Evolutionary conservation across 2,888 invertebrate genomes (phyloP).

Genomic region (Dicyrtomina minuta): DNA sequence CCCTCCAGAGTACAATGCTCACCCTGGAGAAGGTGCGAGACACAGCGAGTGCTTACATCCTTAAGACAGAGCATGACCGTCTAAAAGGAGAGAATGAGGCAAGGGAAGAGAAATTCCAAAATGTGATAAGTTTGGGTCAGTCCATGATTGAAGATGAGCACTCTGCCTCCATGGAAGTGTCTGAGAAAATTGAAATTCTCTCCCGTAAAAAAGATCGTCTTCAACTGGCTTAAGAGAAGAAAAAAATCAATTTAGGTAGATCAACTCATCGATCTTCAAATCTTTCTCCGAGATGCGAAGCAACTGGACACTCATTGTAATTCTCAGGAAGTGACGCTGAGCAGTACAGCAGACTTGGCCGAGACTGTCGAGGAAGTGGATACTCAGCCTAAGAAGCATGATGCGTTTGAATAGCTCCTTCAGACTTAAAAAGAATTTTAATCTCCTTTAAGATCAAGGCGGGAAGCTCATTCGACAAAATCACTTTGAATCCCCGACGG

Average conservation of each 20-base stretch:
- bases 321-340: conserved; percentile 70
- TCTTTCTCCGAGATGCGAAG: conserved; percentile 90
- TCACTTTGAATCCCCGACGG: conserved; percentile 84
- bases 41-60: conserved; percentile 75
- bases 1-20: conserved; percentile 73
- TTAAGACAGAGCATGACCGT: conserved; percentile 80
- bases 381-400: conserved; percentile 85
- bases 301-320: conserved; percentile 85
- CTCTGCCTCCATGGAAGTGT: conserved; percentile 74
- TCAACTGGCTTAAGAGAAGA: conserved; percentile 82
- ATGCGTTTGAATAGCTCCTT: conserved; percentile 89
- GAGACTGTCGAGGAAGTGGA: conserved; percentile 75
- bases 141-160: conserved; percentile 83
- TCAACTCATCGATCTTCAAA: conserved; percentile 88
- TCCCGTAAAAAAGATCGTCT: conserved; percentile 76
- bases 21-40: conserved; percentile 80
- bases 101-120: conserved; percentile 75
- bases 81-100: conserved; percentile 85
- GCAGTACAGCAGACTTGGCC: conserved; percentile 55
- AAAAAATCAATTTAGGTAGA: conserved; percentile 85
- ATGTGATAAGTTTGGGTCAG: conserved; percentile 73
- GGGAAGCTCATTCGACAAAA: conserved; percentile 78
- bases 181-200: conserved; percentile 74
- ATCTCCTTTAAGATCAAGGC: conserved; percentile 78
- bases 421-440: conserved; percentile 84